Conservation (phyloP, 2,888 invertebrate genomes). For the Myathropa florea region DNA sequence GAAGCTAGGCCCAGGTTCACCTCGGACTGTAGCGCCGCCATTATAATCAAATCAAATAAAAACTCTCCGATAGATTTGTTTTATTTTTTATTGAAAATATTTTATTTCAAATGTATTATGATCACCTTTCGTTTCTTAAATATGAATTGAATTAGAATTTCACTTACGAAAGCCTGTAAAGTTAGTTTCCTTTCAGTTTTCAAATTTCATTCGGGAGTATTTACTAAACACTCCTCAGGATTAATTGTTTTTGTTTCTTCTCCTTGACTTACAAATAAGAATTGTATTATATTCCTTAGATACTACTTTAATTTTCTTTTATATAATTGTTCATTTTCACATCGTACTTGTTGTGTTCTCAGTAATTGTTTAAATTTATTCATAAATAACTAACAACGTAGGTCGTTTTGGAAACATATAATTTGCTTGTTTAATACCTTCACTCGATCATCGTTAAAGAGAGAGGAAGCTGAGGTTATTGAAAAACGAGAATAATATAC, state of each 20-base stretch:
- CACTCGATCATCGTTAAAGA: slow-evolving; percentile 16
- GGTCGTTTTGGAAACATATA: slow-evolving; percentile 26
- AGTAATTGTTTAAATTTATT: slow-evolving; percentile 14
- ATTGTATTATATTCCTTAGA: slow-evolving; percentile 45
- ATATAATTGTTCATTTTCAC: slow-evolving; percentile 59
- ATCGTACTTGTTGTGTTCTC: slow-evolving; percentile 16
- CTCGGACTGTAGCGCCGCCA: too few species aligned
- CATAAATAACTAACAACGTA: slow-evolving; percentile 64
- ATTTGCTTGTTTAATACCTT: slow-evolving; percentile 1
- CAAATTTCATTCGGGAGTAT: slow-evolving; percentile 40
- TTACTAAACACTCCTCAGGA: slow-evolving; percentile 51
- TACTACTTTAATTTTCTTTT: slow-evolving; percentile 51
- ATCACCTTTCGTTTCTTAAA: slow-evolving; percentile 50
- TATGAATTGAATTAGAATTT: slow-evolving; percentile 51
- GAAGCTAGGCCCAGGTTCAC: too few species aligned
- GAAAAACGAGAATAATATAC: neutral
- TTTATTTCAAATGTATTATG: slow-evolving; percentile 57
- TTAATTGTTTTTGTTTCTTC: slow-evolving; percentile 15
- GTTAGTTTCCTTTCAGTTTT: slow-evolving; percentile 11
- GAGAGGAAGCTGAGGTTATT: slow-evolving; percentile 36
- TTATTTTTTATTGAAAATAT: slow-evolving; percentile 68
- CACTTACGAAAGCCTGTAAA: slow-evolving; percentile 40
- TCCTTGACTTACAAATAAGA: slow-evolving; percentile 50
- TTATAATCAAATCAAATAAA: neutral
- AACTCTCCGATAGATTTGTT: neutral